Base-by-base conservation (phyloP, 2,888 invertebrate species). In the Conchocele bisecta region DNA sequence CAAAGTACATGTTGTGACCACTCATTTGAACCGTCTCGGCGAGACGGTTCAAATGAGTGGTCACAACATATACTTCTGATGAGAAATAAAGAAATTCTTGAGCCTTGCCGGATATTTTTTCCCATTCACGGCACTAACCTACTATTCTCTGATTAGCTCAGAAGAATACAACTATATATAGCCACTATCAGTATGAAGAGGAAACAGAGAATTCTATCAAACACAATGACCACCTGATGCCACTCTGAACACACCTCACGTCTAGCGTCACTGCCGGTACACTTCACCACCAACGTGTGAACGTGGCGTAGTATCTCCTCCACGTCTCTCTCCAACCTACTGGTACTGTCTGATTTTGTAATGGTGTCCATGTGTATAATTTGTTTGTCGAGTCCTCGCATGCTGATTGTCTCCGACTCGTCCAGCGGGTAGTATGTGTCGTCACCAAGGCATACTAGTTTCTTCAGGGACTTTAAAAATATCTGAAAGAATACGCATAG, bases 201-300 rank as follows among this genome's bases (percentile, higher is more conserved):
- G 53, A 86, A 80, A 50, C 85, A 85, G 60, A 88, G 66, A 7
- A 88, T 71, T 37, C 89, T 72, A 70, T 89, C 89, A 28, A 88
- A 59, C 13, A 92, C 91, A 5, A 88, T 71, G 1, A 86, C 87
- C 41, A 88, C 85, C 73, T 86, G 86, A 37, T 83, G 84, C 89
- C 89, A 89, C 60, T 89, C 88, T 33, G 76, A 82, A 22, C 78
- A 59, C 29, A 83, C 76, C 26, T 86, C 86, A 22, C 72, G 58
- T 24, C 83, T 64, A 6, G 81, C 76, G 42, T 85, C 84, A n/a
- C 58, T 50, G 9, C 79, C 78, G 33, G 64, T 68, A 15, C 65
- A 71, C n/a, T 85, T 73, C 28, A 82, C 67, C 17, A 83, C 79
- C 39, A 88, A 60, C 4, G 76, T 53, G 44, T 83, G 84, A 28